Percentiles rank a stretch among this genome's conserved stretches.
Conservation (phyloP, 2,797 vertebrate species). For the Gallinago stenura region DNA sequence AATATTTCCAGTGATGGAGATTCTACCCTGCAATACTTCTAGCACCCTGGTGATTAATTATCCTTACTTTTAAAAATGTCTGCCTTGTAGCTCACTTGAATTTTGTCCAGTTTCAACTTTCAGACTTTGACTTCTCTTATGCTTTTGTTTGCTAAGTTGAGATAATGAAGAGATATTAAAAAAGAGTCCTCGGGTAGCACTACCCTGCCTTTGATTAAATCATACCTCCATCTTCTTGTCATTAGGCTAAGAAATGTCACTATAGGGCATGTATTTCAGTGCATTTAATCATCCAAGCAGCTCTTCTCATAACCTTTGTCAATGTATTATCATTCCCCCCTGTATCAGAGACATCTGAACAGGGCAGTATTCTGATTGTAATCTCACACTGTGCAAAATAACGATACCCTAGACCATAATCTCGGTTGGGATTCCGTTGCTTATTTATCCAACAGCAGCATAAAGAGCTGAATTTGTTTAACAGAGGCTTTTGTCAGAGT, state of each 20-base stretch:
- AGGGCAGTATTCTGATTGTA: not conserved
- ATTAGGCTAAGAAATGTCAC: not conserved
- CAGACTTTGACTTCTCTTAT: not conserved
- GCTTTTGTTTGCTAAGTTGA: slow-evolving; percentile 3
- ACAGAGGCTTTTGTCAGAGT: not conserved
- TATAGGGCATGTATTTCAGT: not conserved
- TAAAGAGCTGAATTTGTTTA: not conserved
- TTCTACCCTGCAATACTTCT: not conserved
- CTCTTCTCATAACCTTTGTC: not conserved
- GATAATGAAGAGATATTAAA: not conserved
- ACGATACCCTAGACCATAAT: not conserved
- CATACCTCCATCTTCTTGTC: not conserved
- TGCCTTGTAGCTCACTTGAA: not conserved
- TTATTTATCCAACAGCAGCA: not conserved
- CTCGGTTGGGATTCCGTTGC: not conserved
- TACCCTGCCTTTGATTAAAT: not conserved
- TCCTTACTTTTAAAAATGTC: not conserved
- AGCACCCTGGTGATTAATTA: not conserved
- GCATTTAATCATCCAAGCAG: not conserved
- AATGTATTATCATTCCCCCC: not conserved
- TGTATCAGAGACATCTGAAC: not conserved
- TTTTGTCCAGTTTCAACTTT: not conserved
- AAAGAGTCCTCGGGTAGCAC: not conserved
- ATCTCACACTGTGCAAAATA: not conserved
- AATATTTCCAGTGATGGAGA: not conserved